A percentile compares a stretch with the other conserved stretches of the same genome.
Evolutionary conservation across 2,888 invertebrate genomes (phyloP).

Genomic region (Thecophora atra): DNA sequence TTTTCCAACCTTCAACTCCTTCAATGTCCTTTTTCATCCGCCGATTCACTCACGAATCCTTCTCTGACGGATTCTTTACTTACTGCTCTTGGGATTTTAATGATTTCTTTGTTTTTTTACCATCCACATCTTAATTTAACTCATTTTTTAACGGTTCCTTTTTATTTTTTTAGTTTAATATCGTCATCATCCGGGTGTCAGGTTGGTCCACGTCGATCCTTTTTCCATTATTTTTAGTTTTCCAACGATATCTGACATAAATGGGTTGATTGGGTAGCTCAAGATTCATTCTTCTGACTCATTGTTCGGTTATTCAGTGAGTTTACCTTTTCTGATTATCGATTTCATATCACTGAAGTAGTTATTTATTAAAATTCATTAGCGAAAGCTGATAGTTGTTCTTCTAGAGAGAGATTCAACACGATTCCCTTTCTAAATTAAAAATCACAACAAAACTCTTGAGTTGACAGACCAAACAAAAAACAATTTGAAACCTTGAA

Average conservation of each 20-base stretch:
- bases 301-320: constrained; percentile 27
- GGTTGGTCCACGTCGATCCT: constrained; percentile 1
- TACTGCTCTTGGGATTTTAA: neutral
- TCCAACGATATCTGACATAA: neutral
- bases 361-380: too few species aligned
- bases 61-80: too few species aligned
- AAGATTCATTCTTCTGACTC: neutral
- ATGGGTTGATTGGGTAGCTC: neutral
- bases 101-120: neutral
- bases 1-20: too few species aligned
- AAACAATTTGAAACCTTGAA: too few species aligned
- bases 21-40: too few species aligned
- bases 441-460: too few species aligned
- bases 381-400: too few species aligned
- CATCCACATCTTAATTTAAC: neutral
- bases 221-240: neutral
- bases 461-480: too few species aligned
- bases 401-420: too few species aligned
- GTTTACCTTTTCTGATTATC: constrained; percentile 53
- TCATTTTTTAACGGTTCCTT: constrained; percentile 1
- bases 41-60: too few species aligned
- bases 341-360: constrained; percentile 50
- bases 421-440: too few species aligned
- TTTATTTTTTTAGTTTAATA: constrained; percentile 20
- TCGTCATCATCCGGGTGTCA: neutral